Conservation (phyloP, 92 coral and sea anemone genomes). For the Galaxea fascicularis region DNA sequence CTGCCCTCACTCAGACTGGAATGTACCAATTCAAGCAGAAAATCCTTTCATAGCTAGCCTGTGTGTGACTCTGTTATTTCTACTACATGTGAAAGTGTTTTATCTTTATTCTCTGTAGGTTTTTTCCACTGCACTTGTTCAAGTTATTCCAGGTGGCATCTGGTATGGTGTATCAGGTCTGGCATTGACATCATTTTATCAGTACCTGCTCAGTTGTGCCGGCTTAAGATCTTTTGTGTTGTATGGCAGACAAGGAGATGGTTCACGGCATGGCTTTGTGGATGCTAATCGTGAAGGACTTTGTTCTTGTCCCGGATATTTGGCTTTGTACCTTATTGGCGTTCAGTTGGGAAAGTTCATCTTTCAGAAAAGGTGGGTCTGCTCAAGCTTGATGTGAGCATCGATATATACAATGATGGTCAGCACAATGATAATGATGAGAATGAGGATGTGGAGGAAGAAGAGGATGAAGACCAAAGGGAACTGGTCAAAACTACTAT, state of each 20-base stretch:
- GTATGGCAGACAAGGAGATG: slow-evolving; percentile 81
- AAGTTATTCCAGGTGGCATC: slow-evolving; percentile 51
- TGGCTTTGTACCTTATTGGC: slow-evolving; percentile 86
- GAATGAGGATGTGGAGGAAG: too few species aligned
- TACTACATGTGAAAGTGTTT: too few species aligned
- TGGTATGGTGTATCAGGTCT: slow-evolving; percentile 78
- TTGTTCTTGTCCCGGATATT: slow-evolving; percentile 86
- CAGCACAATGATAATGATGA: not conserved
- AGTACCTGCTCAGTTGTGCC: slow-evolving; percentile 60
- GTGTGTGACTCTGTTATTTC: too few species aligned
- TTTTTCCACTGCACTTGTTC: slow-evolving; percentile 68
- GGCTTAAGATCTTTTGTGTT: slow-evolving; percentile 79
- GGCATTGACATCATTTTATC: slow-evolving; percentile 70
- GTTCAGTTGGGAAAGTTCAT: slow-evolving; percentile 83
- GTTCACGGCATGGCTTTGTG: slow-evolving; percentile 76
- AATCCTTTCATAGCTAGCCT: too few species aligned
- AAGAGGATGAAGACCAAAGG: too few species aligned
- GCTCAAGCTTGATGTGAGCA: too few species aligned
- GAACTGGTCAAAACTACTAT: too few species aligned
- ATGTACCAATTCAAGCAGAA: too few species aligned
- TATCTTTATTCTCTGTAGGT: slow-evolving; percentile 59
- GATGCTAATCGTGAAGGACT: slow-evolving; percentile 98
- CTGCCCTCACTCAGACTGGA: too few species aligned
- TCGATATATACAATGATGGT: too few species aligned
- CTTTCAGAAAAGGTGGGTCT: slow-evolving; percentile 75